Evolutionary conservation across 2,113 vertebrate genomes (phyloP).

Genomic region (Ictidomys tridecemlineatus): DNA sequence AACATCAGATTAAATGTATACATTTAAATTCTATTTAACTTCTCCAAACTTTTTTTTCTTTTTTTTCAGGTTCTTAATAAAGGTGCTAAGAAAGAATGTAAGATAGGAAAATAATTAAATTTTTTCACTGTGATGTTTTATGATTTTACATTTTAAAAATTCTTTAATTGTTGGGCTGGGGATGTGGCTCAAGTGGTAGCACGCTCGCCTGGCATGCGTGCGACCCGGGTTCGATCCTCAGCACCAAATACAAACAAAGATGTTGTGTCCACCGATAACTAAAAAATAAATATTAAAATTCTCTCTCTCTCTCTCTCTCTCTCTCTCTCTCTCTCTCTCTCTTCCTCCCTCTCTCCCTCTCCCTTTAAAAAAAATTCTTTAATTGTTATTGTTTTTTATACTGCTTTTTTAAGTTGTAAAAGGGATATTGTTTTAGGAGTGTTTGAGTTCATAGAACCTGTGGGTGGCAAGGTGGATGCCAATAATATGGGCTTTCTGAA

Average conservation of each 20-base stretch:
- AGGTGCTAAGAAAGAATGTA: conserved; percentile 84
- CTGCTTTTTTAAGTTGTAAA: not conserved
- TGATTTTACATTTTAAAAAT: not conserved
- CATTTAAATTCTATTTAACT: not conserved
- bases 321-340: too few species aligned
- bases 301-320: too few species aligned
- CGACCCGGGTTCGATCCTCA: too few species aligned
- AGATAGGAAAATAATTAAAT: conserved; percentile 67
- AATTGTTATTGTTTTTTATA: not conserved
- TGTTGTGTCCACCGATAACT: too few species aligned
- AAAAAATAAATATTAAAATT: too few species aligned
- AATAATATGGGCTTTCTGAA: not conserved
- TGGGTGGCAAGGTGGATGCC: not conserved
- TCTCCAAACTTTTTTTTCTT: not conserved
- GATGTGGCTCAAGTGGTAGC: too few species aligned
- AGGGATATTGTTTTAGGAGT: not conserved
- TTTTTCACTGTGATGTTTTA: conserved; percentile 72
- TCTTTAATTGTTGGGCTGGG: not conserved
- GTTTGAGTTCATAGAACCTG: not conserved
- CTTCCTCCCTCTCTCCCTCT: too few species aligned
- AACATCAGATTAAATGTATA: conserved; percentile 48
- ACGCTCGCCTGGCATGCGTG: too few species aligned
- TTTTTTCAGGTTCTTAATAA: conserved; percentile 72
- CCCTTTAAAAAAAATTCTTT: not conserved
- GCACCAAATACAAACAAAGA: too few species aligned